Conservation (phyloP, 2,113 vertebrate species). For the Macquaria australasica region DNA sequence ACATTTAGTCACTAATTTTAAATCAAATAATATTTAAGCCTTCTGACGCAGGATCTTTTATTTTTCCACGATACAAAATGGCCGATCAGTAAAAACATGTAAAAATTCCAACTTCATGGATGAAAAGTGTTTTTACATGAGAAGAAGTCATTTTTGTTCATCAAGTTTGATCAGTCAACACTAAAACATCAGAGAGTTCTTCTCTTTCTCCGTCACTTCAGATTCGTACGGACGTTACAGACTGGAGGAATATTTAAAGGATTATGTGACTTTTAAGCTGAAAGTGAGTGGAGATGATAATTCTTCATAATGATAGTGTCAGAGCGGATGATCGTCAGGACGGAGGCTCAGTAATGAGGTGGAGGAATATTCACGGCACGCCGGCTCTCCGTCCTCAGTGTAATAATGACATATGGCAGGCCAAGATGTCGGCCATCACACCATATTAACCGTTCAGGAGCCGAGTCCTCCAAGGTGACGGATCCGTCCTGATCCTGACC, state of each 20-base stretch:
- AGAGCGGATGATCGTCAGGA: constrained; percentile 9
- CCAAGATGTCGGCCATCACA: constrained; percentile 50
- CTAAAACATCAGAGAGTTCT: too few relatives aligned
- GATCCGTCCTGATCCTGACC: constrained; percentile 25
- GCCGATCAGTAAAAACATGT: too few relatives aligned
- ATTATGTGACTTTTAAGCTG: neutral
- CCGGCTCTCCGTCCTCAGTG: neutral
- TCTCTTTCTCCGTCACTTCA: too few relatives aligned
- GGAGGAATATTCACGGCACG: constrained; percentile 36
- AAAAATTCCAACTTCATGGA: too few relatives aligned
- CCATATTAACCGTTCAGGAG: neutral
- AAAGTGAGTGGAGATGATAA: constrained; percentile 10
- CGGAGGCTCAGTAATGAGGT: constrained; percentile 21
- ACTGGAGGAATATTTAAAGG: neutral
- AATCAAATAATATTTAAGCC: too few relatives aligned
- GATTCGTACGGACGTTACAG: too few relatives aligned
- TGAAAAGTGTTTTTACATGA: too few relatives aligned
- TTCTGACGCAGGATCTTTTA: too few relatives aligned
- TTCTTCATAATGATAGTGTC: constrained; percentile 34
- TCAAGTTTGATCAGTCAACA: too few relatives aligned
- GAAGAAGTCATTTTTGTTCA: too few relatives aligned
- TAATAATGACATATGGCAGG: constrained; percentile 31
- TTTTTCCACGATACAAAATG: too few relatives aligned
- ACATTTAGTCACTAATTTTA: too few relatives aligned
- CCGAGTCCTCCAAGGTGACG: constrained; percentile 11